phyloP scores from a whole-genome alignment of 2,888 invertebrate genomes.

The Hirtodrosophila confusa region DNA sequence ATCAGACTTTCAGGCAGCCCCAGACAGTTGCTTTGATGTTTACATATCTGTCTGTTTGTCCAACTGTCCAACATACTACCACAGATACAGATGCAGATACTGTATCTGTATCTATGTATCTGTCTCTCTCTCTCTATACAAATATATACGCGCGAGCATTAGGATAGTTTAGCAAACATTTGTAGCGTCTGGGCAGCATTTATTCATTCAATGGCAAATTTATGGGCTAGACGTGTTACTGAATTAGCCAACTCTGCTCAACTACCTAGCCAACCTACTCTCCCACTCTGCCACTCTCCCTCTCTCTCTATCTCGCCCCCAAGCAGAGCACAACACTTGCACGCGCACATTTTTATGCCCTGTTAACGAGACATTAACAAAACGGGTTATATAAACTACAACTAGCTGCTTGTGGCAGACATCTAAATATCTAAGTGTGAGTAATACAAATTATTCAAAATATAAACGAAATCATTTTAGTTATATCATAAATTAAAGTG shows the following conservation, averaged over 20 bases:
- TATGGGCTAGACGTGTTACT: slow-evolving; percentile 38
- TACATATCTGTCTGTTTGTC: slow-evolving; percentile 45
- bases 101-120: slow-evolving; percentile 3
- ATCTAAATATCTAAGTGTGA: too few species aligned
- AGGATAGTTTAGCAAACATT: slow-evolving; percentile 69
- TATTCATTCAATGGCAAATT: slow-evolving; percentile 38
- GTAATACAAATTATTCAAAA: too few species aligned
- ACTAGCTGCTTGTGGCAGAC: background rate
- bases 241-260: slow-evolving; percentile 26
- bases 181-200: slow-evolving; percentile 53
- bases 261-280: background rate
- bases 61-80: slow-evolving; percentile 25
- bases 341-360: slow-evolving; percentile 37
- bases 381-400: slow-evolving; percentile 12
- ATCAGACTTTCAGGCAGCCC: slow-evolving; percentile 62
- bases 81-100: too few species aligned
- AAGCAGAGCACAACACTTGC: slow-evolving; percentile 7
- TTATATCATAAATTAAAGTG: too few species aligned
- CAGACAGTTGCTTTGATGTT: slow-evolving; percentile 68
- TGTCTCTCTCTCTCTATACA: slow-evolving; percentile 29
- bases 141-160: too few species aligned
- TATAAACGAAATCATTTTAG: too few species aligned
- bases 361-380: slow-evolving; percentile 4
- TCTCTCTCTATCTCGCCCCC: background rate
- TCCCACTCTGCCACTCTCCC: too few species aligned